A percentile compares a stretch with the other conserved stretches of the same genome.
Conservation (phyloP, 2,888 invertebrate species). For the Drosophila meridionalis region DNA sequence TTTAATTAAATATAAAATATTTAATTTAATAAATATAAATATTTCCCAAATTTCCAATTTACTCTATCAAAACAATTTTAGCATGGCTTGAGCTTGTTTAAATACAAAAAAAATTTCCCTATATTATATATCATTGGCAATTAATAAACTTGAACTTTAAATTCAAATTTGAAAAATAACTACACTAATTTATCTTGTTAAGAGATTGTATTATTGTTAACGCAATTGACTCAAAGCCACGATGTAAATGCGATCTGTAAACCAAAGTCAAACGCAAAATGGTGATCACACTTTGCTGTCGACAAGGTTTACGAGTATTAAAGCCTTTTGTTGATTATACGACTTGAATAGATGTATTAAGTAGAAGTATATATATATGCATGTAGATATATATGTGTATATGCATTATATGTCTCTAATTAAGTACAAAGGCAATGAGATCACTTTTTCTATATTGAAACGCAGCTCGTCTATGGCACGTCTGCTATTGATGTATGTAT, state of each 20-base stretch:
- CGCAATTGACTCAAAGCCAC: conserved; percentile 19
- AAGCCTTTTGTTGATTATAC: conserved; percentile 56
- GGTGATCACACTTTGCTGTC: conserved; percentile 58
- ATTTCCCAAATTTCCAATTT: background rate
- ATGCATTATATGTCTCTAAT: conserved; percentile 4
- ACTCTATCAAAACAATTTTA: background rate
- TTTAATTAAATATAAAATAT: too few species aligned
- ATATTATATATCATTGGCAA: background rate
- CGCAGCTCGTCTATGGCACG: conserved; percentile 30
- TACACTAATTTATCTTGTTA: conserved; percentile 20
- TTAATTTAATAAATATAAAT: too few species aligned
- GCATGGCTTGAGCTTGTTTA: background rate
- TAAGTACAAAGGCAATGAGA: conserved; percentile 66
- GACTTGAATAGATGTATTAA: conserved; percentile 17
- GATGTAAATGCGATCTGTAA: conserved; percentile 52
- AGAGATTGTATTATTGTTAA: conserved; percentile 17
- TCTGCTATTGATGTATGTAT: conserved; percentile 27
- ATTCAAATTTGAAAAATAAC: background rate
- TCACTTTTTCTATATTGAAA: conserved; percentile 63
- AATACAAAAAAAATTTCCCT: background rate
- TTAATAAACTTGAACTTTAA: background rate
- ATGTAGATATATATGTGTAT: background rate
- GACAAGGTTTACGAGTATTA: conserved; percentile 61
- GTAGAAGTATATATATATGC: background rate
- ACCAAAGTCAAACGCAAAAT: conserved; percentile 32